These are phyloP conservation scores for Merops nubicus DNA, from an alignment of 2,113 vertebrate genomes.

Conservation along the genomic window DNA sequence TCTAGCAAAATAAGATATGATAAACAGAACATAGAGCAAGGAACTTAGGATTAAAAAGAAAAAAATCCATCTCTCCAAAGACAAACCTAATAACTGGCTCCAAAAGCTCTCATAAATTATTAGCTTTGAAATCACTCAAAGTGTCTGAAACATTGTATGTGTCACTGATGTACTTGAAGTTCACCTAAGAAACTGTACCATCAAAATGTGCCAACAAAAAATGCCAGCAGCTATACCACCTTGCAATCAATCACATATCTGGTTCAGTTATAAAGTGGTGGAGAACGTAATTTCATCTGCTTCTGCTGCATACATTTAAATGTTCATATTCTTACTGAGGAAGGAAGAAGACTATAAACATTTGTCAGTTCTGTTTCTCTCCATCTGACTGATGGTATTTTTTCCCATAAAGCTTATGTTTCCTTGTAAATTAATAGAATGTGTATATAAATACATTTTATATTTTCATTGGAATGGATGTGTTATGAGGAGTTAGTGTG, in stretches of 20 bases:
- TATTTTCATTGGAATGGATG: not conserved
- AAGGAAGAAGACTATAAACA: constrained; percentile 57
- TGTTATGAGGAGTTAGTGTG: not conserved
- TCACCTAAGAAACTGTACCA: constrained; percentile 75
- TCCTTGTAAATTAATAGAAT: not conserved
- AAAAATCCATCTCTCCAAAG: constrained; percentile 63
- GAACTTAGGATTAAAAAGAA: constrained; percentile 58
- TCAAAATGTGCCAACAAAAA: constrained; percentile 73
- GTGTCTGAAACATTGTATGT: constrained; percentile 61
- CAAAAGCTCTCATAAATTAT: constrained; percentile 79
- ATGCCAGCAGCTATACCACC: constrained; percentile 69
- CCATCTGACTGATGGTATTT: not conserved
- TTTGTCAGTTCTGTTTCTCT: constrained; percentile 36
- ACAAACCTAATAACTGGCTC: constrained; percentile 71
- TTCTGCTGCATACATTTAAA: constrained; percentile 75
- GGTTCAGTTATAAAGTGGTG: constrained; percentile 77
- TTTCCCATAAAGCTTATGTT: not conserved
- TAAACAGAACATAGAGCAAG: constrained; percentile 49
- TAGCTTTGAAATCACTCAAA: constrained; percentile 73
- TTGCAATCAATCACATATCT: constrained; percentile 77
- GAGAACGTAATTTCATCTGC: constrained; percentile 74
- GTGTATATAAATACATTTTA: not conserved
- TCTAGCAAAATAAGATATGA: constrained; percentile 37
- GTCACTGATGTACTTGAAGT: constrained; percentile 74
- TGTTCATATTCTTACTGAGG: constrained; percentile 50